Conservation (phyloP, 2,113 vertebrate species). For the Indicator maculatus region DNA sequence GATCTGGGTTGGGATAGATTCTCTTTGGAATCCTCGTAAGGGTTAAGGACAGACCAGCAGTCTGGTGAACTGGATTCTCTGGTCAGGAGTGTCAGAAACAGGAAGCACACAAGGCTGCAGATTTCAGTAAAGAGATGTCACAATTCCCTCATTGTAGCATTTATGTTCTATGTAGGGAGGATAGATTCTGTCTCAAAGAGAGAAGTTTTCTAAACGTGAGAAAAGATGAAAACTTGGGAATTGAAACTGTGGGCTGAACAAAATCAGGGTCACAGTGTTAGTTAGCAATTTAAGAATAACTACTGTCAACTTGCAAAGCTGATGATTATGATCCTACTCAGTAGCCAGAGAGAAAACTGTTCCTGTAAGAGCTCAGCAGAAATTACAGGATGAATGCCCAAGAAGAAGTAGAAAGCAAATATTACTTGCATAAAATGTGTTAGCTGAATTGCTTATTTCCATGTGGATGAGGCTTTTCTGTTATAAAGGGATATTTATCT, state of each 20-base stretch:
- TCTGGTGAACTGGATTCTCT: background rate
- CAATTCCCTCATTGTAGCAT: background rate
- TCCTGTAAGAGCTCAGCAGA: slow-evolving; percentile 21
- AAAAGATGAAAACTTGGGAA: background rate
- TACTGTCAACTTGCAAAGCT: slow-evolving; percentile 19
- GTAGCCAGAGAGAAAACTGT: slow-evolving; percentile 22
- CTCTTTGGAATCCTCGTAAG: background rate
- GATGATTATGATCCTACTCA: background rate
- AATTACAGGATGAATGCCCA: slow-evolving; percentile 41
- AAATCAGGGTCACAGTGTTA: background rate
- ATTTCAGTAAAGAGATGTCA: background rate
- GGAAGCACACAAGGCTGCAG: rapidly evolving
- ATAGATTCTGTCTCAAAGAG: background rate
- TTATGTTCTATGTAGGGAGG: background rate
- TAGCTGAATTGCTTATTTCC: slow-evolving; percentile 56
- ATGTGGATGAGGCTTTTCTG: slow-evolving; percentile 60
- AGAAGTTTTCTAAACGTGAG: background rate
- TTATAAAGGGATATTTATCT: slow-evolving; percentile 67
- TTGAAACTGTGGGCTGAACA: background rate
- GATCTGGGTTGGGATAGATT: background rate
- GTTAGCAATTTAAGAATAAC: slow-evolving; percentile 20
- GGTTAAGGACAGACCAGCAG: background rate
- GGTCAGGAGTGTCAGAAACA: background rate
- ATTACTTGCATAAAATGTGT: slow-evolving; percentile 48
- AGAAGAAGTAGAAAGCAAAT: slow-evolving; percentile 43